Conservation (phyloP, 2,888 invertebrate species). For the Tanytarsus gracilentus region DNA sequence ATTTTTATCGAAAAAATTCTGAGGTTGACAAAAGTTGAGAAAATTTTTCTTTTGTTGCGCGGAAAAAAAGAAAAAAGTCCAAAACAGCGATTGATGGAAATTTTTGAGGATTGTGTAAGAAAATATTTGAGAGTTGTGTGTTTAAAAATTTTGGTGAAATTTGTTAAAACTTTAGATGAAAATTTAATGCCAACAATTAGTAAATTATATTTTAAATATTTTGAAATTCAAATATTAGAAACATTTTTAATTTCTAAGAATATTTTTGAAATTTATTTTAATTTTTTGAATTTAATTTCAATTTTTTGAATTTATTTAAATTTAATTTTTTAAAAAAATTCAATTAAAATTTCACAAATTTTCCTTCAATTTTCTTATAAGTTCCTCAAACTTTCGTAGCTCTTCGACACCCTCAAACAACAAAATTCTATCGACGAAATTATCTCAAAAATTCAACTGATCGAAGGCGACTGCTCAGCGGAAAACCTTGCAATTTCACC, state of each 20-base stretch:
- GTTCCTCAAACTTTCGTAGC: neutral
- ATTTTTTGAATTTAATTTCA: no score
- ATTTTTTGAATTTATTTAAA: neutral
- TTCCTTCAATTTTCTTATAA: neutral
- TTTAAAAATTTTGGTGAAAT: neutral
- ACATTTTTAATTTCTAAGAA: no score
- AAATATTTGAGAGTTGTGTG: neutral
- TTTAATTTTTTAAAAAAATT: neutral
- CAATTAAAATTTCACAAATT: neutral
- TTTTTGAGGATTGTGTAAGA: neutral
- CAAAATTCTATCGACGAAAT: neutral
- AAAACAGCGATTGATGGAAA: neutral
- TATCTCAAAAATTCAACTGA: neutral
- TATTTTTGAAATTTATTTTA: no score
- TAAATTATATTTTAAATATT: no score
- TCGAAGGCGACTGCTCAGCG: neutral
- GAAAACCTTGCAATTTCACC: neutral
- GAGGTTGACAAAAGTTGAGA: neutral
- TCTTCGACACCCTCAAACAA: neutral
- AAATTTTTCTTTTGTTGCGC: neutral
- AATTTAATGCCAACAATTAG: neutral
- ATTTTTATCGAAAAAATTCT: neutral
- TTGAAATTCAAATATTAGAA: no score
- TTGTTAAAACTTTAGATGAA: neutral
- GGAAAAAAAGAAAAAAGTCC: neutral